These are phyloP conservation scores for Archips xylosteana DNA, from an alignment of 2,888 invertebrate genomes.

Conservation along the genomic window DNA sequence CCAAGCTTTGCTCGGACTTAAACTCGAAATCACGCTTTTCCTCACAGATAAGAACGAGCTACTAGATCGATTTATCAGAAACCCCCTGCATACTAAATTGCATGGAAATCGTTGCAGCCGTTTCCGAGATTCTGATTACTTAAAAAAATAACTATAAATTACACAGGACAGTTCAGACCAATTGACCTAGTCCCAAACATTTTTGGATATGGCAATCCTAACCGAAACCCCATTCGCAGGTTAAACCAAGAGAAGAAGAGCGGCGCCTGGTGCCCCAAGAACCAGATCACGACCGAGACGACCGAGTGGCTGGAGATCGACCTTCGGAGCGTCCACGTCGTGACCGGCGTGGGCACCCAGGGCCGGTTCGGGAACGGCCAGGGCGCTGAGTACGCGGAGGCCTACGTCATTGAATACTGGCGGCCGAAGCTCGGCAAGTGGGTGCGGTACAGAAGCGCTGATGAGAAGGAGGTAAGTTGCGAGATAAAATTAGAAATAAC, in stretches of 20 bases:
- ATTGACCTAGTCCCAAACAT: no score
- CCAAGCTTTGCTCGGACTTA: no score
- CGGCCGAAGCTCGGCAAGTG: constrained; percentile 92
- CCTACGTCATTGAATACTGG: constrained; percentile 94
- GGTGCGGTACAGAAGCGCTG: constrained; percentile 91
- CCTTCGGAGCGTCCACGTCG: constrained; percentile 91
- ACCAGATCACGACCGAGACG: constrained; percentile 91
- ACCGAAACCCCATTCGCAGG: constrained; percentile 77
- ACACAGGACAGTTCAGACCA: no score
- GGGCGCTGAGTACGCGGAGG: constrained; percentile 94
- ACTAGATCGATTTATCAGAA: no score
- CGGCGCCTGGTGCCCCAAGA: constrained; percentile 97
- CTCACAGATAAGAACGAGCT: no score
- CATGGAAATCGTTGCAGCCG: no score
- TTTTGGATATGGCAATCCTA: background rate
- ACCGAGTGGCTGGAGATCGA: constrained; percentile 93
- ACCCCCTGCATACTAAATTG: no score
- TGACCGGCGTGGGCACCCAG: constrained; percentile 93
- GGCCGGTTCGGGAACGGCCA: constrained; percentile 97
- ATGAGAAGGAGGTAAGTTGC: constrained; percentile 90
- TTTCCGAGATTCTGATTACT: no score
- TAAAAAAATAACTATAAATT: no score
- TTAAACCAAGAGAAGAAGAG: constrained; percentile 92
- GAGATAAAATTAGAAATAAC: no score
- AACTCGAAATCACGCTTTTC: no score